Conservation (phyloP, 2,888 invertebrate species). For the Drosophila austrosaltans region DNA sequence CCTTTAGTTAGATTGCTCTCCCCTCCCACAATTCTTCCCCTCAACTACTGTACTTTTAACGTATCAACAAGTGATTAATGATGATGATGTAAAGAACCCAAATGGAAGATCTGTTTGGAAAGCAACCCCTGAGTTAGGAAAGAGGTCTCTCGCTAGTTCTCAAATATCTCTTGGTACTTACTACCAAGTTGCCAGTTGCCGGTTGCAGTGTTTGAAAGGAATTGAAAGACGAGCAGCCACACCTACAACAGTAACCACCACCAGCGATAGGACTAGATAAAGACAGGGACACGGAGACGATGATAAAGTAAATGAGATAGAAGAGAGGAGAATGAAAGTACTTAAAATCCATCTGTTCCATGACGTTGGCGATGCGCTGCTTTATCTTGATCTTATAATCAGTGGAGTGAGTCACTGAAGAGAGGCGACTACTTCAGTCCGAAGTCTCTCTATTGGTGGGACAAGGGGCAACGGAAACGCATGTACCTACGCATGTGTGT, state of each 20-base stretch:
- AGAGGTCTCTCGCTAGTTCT: background rate
- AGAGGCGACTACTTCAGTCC: background rate
- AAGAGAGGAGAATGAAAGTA: conserved; percentile 21
- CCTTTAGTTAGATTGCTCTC: background rate
- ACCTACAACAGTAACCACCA: conserved; percentile 25
- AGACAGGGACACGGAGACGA: background rate
- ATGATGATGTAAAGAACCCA: conserved; percentile 16
- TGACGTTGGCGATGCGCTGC: conserved; percentile 29
- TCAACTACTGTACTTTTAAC: conserved; percentile 22
- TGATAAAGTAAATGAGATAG: background rate
- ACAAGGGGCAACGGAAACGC: background rate
- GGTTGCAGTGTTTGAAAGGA: too few species aligned
- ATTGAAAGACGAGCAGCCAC: conserved; percentile 14
- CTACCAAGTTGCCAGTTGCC: too few species aligned
- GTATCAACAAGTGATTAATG: conserved; percentile 74
- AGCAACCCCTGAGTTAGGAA: conserved; percentile 20
- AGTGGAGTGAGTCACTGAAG: conserved; percentile 18
- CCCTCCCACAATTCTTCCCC: background rate
- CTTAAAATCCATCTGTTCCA: conserved; percentile 47
- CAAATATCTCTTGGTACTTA: background rate
- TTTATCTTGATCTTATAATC: conserved; percentile 72
- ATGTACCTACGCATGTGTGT: conserved; percentile 14
- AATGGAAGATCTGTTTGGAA: background rate
- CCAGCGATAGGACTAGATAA: conserved; percentile 33
- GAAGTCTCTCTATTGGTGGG: background rate